These are phyloP conservation scores for Paedocypris micromegethes DNA, from an alignment of 2,797 vertebrate species.

Conservation along the genomic window DNA sequence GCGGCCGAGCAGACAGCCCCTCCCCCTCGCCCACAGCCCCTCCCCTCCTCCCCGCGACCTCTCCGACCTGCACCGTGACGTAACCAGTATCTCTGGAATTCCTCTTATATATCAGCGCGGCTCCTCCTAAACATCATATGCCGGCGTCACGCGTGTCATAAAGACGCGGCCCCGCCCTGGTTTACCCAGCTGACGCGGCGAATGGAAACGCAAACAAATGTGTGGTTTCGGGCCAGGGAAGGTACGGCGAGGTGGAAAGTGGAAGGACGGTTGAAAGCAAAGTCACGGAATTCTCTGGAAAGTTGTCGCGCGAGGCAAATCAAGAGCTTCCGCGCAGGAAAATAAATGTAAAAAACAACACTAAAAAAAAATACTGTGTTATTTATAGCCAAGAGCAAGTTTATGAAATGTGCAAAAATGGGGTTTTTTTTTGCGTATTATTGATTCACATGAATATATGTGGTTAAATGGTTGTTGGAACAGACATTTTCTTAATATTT, in stretches of 20 bases:
- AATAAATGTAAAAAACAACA: too few relatives aligned
- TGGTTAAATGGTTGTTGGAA: too few relatives aligned
- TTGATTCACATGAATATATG: too few relatives aligned
- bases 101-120: slow-evolving; percentile 28
- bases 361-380: too few relatives aligned
- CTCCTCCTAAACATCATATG: slow-evolving; percentile 38
- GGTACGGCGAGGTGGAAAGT: slow-evolving; percentile 9
- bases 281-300: slow-evolving; percentile 16
- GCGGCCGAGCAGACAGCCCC: slow-evolving; percentile 38
- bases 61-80: slow-evolving; percentile 2
- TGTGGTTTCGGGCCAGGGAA: slow-evolving; percentile 26
- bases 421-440: too few relatives aligned
- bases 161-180: slow-evolving; percentile 8
- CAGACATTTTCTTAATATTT: too few relatives aligned
- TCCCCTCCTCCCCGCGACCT: slow-evolving; percentile 2
- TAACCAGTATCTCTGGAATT: slow-evolving; percentile 30
- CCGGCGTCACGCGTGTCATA: slow-evolving; percentile 29
- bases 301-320: neutral
- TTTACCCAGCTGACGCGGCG: slow-evolving; percentile 12
- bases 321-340: too few relatives aligned
- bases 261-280: slow-evolving; percentile 3
- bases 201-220: slow-evolving; percentile 49
- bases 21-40: slow-evolving; percentile 44
- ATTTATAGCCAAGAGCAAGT: too few relatives aligned
- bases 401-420: too few relatives aligned